A percentile compares a stretch with the other conserved stretches of the same genome.
These are phyloP conservation scores for Stenodema calcarata DNA, from an alignment of 2,888 invertebrate species.

Conservation along the genomic window DNA sequence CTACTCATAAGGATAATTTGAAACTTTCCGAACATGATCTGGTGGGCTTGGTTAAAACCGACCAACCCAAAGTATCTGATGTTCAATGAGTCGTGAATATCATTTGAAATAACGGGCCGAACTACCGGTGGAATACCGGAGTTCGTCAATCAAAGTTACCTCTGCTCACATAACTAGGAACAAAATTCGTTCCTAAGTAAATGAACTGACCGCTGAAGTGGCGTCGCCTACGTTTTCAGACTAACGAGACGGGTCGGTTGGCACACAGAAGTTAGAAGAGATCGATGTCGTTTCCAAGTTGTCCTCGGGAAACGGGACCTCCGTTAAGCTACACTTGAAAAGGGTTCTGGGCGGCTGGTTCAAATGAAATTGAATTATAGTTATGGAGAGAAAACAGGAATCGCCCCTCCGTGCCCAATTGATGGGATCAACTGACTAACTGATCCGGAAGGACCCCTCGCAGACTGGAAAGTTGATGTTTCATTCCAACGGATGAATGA, in stretches of 20 bases:
- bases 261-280: neutral
- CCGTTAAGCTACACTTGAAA: neutral
- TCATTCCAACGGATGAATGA: too few species aligned
- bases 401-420: neutral
- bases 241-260: neutral
- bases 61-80: too few species aligned
- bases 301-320: neutral
- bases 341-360: neutral
- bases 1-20: too few species aligned
- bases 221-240: neutral
- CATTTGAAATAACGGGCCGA: too few species aligned
- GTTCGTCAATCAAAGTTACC: too few species aligned
- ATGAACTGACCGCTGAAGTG: neutral
- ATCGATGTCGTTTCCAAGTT: conserved; percentile 8
- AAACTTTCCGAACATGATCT: too few species aligned
- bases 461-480: too few species aligned
- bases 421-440: neutral
- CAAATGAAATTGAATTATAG: conserved; percentile 26
- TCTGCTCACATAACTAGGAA: neutral
- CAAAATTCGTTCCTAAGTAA: neutral
- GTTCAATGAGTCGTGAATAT: too few species aligned
- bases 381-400: neutral
- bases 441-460: too few species aligned
- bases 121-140: too few species aligned
- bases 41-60: too few species aligned